A percentile compares a stretch with the other conserved stretches of the same genome.
Evolutionary conservation across 1,140 invertebrate genomes (phyloP).

Genomic region (Protaetia brevitarsis): DNA sequence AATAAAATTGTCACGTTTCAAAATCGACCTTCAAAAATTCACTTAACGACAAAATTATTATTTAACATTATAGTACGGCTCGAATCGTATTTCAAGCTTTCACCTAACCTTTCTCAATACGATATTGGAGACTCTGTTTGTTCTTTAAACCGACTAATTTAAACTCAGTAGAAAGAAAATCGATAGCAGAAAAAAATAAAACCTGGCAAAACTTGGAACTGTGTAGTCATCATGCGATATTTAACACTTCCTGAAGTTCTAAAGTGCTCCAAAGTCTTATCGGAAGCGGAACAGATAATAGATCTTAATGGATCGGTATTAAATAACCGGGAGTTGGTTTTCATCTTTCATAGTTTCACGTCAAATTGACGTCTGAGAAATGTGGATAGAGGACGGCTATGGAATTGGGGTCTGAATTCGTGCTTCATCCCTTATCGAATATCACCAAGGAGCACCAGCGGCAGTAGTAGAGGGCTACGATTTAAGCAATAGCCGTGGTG

Average conservation of each 20-base stretch:
- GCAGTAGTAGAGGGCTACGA: background rate
- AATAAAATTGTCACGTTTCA: no score
- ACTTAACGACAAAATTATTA: no score
- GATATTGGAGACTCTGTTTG: no score
- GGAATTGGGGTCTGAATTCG: background rate
- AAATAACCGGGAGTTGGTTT: slow-evolving; percentile 2
- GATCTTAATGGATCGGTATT: slow-evolving; percentile 14
- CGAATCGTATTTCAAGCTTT: no score
- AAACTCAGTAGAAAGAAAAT: no score
- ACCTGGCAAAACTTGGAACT: background rate
- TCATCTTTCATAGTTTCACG: slow-evolving; percentile 18
- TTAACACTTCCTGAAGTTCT: background rate
- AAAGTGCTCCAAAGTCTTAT: background rate
- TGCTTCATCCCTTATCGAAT: slow-evolving; percentile 7
- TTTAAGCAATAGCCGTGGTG: slow-evolving; percentile 8
- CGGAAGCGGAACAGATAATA: slow-evolving; percentile 1
- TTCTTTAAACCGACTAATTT: no score
- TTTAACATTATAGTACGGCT: no score
- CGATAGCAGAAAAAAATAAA: no score
- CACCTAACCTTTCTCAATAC: no score
- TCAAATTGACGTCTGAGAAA: background rate
- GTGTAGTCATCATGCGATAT: background rate
- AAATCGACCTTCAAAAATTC: no score
- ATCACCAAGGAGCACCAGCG: background rate
- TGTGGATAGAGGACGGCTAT: background rate